Evolutionary conservation across 2,797 vertebrate genomes (phyloP), one percentile per base, ranked within the genome.

Genomic region (Naso thynnoides): DNA sequence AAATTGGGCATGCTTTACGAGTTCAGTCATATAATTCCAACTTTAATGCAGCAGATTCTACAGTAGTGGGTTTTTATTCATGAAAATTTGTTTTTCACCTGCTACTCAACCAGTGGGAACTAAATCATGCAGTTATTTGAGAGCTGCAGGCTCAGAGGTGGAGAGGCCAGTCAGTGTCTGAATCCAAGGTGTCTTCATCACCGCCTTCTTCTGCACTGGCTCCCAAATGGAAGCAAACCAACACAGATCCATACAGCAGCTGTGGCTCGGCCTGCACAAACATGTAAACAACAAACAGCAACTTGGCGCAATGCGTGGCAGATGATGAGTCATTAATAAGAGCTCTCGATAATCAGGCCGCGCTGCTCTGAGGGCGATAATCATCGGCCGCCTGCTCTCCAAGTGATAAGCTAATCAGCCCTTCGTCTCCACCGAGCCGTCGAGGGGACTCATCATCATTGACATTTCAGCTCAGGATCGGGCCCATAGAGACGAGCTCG

Each of bases 321-420:
- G 47, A 64, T 29, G 38, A 79, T 84, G 86, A 84, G 73, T 86
- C 89, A 89, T 85, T 89, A 90, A 88, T 89, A 79, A 81, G 79
- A 80, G 76, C 85, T 79, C 86, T 88, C 68, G 36, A 87, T 88
- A 88, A 92, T 88, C 89, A 91, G 78, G 75, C 81, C 5, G 76
- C 38, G 59, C 31, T 0, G 74, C 81, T 86, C 73, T 31, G 62
- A 81, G 84, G 79, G 73, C n/a, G 83, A 90, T 91, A 86, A 90
- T 87, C 87, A 90, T 88, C 82, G 72, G 81, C 83, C 75, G 86
- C 86, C 89, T 91, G 89, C 88, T 88, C 87, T 85, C 85, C 70
- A 61, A 80, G 70, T 78, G 90, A 92, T 91, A 90, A 92, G 88
- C 90, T 89, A 90, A 92, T 92, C 91, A 91, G 86, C 81, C 72